phyloP scores from a whole-genome alignment of 2,888 invertebrate genomes.

The Amphipoea oculea region DNA sequence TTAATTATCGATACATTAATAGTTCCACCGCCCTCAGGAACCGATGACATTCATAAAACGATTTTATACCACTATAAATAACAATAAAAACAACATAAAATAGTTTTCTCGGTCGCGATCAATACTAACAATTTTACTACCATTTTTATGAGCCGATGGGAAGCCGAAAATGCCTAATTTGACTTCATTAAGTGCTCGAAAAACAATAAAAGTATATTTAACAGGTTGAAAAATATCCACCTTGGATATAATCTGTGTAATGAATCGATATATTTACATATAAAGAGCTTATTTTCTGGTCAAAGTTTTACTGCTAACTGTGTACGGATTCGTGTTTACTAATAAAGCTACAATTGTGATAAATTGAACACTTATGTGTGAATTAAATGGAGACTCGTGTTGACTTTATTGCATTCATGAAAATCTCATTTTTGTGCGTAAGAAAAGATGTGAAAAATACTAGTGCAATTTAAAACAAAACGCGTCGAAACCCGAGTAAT shows the following conservation, averaged over 20 bases:
- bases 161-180: conserved; percentile 87
- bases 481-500: conserved; percentile 63
- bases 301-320: conserved; percentile 6
- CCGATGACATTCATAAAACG: conserved; percentile 87
- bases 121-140: conserved; percentile 86
- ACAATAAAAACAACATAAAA: conserved; percentile 89
- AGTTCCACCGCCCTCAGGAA: conserved; percentile 73
- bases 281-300: conserved; percentile 55
- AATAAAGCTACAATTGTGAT: conserved; percentile 27
- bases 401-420: conserved; percentile 16
- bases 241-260: conserved; percentile 49
- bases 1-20: conserved; percentile 69
- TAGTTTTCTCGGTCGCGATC: conserved; percentile 87
- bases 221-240: conserved; percentile 68
- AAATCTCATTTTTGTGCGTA: conserved; percentile 3
- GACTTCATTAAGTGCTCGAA: conserved; percentile 86
- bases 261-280: conserved; percentile 57
- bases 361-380: conserved; percentile 12
- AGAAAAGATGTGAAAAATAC: conserved; percentile 37
- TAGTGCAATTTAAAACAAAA: conserved; percentile 56
- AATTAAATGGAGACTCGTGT: not conserved
- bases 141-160: conserved; percentile 86
- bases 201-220: conserved; percentile 87
- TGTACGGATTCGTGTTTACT: conserved; percentile 10
- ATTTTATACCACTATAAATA: conserved; percentile 89